Conservation (phyloP, 2,888 invertebrate genomes). For the Chelonus formosanus region DNA sequence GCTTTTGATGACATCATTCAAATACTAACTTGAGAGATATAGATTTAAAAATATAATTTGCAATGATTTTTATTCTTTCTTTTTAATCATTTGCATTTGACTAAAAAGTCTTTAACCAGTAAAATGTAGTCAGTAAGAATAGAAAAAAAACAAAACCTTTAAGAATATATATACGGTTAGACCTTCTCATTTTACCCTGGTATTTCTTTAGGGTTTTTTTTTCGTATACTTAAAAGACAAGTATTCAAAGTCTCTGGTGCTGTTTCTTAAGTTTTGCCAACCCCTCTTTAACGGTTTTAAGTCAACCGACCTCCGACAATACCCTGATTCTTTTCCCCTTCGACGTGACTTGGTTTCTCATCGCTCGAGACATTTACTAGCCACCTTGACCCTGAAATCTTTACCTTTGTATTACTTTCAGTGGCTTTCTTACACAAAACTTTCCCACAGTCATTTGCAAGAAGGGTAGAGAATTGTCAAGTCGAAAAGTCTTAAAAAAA, state of each 20-base stretch:
- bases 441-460: conserved; percentile 43
- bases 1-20: not conserved
- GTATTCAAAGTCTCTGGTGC: conserved; percentile 43
- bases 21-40: too few relatives aligned
- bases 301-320: conserved; percentile 57
- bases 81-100: conserved; percentile 23
- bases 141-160: conserved; percentile 29
- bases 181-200: conserved; percentile 43
- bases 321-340: conserved; percentile 31
- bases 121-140: conserved; percentile 36
- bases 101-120: conserved; percentile 15
- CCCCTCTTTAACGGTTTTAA: conserved; percentile 55
- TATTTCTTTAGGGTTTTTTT: conserved; percentile 42
- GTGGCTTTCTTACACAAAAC: conserved; percentile 42
- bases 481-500: conserved; percentile 40
- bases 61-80: too few relatives aligned
- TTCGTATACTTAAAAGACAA: conserved; percentile 34
- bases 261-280: conserved; percentile 49
- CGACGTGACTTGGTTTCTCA: conserved; percentile 29
- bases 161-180: conserved; percentile 5
- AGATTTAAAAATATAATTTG: too few relatives aligned
- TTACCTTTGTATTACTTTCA: conserved; percentile 45
- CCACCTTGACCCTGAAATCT: conserved; percentile 49
- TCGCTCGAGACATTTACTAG: conserved; percentile 37
- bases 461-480: conserved; percentile 35